Evolutionary conservation across 2,888 invertebrate species (phyloP), one percentile per base, ranked within the genome.

Genomic region (Argyra leucocephala): DNA sequence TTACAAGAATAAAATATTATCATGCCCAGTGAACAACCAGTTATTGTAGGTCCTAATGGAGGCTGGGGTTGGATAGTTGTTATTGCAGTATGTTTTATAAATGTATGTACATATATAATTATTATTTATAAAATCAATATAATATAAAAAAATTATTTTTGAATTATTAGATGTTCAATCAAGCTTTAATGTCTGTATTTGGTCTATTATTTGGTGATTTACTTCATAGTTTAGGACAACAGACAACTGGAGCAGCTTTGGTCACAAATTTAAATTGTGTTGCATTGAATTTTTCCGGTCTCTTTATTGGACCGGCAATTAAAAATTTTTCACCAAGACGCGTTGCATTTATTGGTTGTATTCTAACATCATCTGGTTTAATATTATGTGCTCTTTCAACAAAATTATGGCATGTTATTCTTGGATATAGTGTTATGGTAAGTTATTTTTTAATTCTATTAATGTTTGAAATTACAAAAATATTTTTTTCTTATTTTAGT

Each of bases 1-100:
- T 31, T 12, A 31, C 3, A 31, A 6, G 18, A 18, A 48, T 48
- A 48, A 48, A 48, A 48, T 2, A 18, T 3, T 5, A 48, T 48
- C 12, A 48, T 48, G 48, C 12, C 48, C 12, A 48, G 18, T 48
- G 2, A 9, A 48, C 18, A 48, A 12, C 4, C n/a, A 5, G 4
- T 48, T 5, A 3, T n/a, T 15, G 15, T 48, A 48, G 12, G 18
- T 18, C 88, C 89, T 0, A 86, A 89, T 74, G 88, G 89, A 57
- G 88, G 88, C 0, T 89, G 86, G 86, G 89, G 89, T 0, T 89
- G 89, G 89, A 82, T 88, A 78, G 83, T 88, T 2, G 81, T 89
- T 6, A 73, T 85, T 63, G 88, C 88, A 59, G 83, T 85, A 24
- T 87, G 86, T 61, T 69, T 86, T 15, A 83, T 84, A 67, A 88